Evolutionary conservation across 2,888 invertebrate genomes (phyloP), one percentile per base, ranked within the genome.

Genomic region (Harmothoe impar): DNA sequence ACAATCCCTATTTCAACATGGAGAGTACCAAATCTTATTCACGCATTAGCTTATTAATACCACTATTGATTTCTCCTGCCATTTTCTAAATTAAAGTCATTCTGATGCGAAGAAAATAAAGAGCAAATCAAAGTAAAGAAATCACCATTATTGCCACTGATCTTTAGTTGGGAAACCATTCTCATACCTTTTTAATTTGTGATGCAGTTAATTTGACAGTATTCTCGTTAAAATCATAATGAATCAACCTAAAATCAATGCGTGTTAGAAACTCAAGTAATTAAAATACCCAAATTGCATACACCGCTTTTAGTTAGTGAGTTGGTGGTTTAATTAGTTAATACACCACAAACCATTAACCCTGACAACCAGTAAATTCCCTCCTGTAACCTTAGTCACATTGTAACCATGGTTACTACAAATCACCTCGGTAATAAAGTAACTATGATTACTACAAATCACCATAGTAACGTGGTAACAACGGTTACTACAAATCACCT

Each of bases 391-490:
- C n/a, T 62, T 7, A 7, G 72, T 3, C 3, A 72, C 25, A 15
- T 72, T 0, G 29, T 72, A 72, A 72, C 72, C 72, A 88, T 54
- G 31, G 88, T 12, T 10, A 88, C 56, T 20, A 88, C 33, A 78
- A 23, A 78, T 90, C 62, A 86, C 86, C 54, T 85, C 85, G 12
- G 85, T 90, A 12, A 91, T 88, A 15, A 85, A 85, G 68, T 91
- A 91, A 15, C 10, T 52, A 17, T 52, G 17, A 17, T 52, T 15
- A 15, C 12, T 52, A 52, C n/a, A 17, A 15, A 52, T 52, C 54
- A 62, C 3, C n/a, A 7, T 7, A 7, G 72, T 3, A 43, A 72
- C 25, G 7, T 72, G 29, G 29, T 72, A 72, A 72, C 72, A 7
- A 88, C n/a, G 31, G 88, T 12, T 10, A 88, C 56, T 20, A 88